Base-by-base conservation (phyloP, 2,888 invertebrate species). In the Bellardia pandia region DNA sequence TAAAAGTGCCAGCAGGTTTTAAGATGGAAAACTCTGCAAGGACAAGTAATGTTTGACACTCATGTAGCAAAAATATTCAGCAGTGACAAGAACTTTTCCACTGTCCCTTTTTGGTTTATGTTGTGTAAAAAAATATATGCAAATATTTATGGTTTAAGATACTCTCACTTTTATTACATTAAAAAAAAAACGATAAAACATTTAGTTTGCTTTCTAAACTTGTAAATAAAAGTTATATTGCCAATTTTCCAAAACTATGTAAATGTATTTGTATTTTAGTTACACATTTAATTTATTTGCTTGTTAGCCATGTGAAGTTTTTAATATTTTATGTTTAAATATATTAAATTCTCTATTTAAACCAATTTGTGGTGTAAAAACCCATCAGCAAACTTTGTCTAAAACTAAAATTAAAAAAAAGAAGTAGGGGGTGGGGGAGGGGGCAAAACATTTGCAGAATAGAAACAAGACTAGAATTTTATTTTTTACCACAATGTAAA, bases 401-500 rank as follows among this genome's bases (percentile, higher is more conserved):
- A 7, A 51, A 23, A 68, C 8, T 9, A 56, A 71, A 77, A 16
- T n/a, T 8, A 60, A 13, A 66, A 13, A 45, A 13, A 76, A 60
- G 60, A 58, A 14, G 0, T n/a, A n/a, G n/a, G n/a, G n/a, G n/a
- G n/a, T n/a, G 8, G 37, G 62, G 64, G 16, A 33, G 42, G 33
- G 8, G 11, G 37, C 66, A 53, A 14, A 37, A 30, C 33, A 74
- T 42, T 37, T 45, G 8, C 16, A 60, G 51, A 71, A 69, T 42
- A 42, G 33, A 56, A 48, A 78, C 40, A 60, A 72, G 60, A 68
- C 48, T 48, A 84, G 23, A 69, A 72, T 75, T 80, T 40, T 58
- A 66, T 77, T 45, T 72, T 60, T n/a, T 33, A 84, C 79, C 83
- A 86, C 83, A 83, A 83, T 74, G 68, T 80, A 77, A 74, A 84